phyloP scores from a whole-genome alignment of 2,797 vertebrate genomes.

The Emys orbicularis region DNA sequence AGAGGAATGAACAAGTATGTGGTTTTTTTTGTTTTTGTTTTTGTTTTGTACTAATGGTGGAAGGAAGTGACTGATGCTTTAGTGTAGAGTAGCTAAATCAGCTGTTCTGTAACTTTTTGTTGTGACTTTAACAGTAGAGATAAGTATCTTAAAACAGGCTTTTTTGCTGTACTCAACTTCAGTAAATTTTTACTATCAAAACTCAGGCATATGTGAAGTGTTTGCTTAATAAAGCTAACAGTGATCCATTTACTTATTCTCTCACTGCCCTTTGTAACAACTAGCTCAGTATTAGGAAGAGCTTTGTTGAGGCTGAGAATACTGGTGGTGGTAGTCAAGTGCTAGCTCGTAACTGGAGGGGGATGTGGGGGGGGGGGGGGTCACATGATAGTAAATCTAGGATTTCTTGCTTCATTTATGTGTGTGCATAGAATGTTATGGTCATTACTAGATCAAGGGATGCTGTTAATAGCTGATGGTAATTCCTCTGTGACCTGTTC shows the following conservation, averaged over 20 bases:
- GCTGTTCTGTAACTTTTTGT: not conserved
- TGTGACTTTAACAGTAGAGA: not conserved
- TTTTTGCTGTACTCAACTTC: not conserved
- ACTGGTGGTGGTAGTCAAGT: slow-evolving; percentile 43
- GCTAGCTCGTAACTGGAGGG: slow-evolving; percentile 53
- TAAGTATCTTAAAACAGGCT: not conserved
- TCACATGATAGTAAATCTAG: slow-evolving; percentile 77
- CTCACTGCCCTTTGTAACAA: slow-evolving; percentile 16
- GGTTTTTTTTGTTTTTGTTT: not conserved
- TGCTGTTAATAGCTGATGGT: slow-evolving; percentile 58
- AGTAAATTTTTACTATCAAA: not conserved
- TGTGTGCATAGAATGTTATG: slow-evolving; percentile 51
- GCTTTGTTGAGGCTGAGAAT: slow-evolving; percentile 44
- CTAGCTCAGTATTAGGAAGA: slow-evolving; percentile 1
- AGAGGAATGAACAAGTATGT: not conserved
- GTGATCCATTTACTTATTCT: not conserved
- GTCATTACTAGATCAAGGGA: slow-evolving; percentile 56
- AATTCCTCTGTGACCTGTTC: slow-evolving; percentile 9
- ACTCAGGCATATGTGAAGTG: not conserved
- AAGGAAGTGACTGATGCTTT: not conserved
- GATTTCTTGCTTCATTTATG: slow-evolving; percentile 74
- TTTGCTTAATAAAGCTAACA: not conserved
- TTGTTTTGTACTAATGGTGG: not conserved
- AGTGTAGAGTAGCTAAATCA: not conserved
- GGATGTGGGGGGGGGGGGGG: not conserved